Evolutionary conservation across 2,113 vertebrate genomes (phyloP), one percentile per base, ranked within the genome.

Genomic region (Tursiops truncatus): DNA sequence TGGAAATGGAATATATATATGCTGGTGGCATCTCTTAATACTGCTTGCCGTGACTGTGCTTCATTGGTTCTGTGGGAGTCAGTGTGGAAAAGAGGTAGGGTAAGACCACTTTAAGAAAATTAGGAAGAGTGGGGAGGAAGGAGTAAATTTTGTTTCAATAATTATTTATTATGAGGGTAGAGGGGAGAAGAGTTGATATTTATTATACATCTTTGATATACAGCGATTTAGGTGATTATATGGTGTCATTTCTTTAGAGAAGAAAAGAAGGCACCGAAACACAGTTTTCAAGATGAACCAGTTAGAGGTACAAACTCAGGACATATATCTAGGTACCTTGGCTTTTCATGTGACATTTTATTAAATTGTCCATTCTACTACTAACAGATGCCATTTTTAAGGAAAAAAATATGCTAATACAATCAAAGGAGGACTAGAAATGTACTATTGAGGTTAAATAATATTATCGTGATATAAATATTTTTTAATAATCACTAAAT

Each of bases 311-410:
- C 26, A 96, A 50, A 63, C 56, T 3, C 0, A 80, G 67, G n/a
- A 44, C 31, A 14, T 41, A 41, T 53, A 36, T 88, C 53, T 79
- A 13, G 44, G 11, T 85, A 44, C 86, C 67, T 94, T 86, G 53
- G 47, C 36, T 96, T 94, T 89, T 71, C 63, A 71, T 21, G 28
- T 95, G 28, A 83, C 62, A 67, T 90, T 95, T 89, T 93, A 82
- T 82, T 82, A 82, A 74, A 53, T 88, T 81, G 63, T 56, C 21
- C 41, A 6, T 93, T 82, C 13, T 96, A 44, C 44, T 95, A 60
- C 21, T 62, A 84, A 77, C 4, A 13, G 3, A 41, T 94, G 14
- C 53, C 58, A 73, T 38, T 74, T 97, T 93, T 47, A 95, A 41
- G 65, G 67, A 68, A 62, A 74, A 91, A 47, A 36, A 62, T 33